Conservation (phyloP, 1,140 invertebrate genomes). For the Heliconius nattereri region DNA sequence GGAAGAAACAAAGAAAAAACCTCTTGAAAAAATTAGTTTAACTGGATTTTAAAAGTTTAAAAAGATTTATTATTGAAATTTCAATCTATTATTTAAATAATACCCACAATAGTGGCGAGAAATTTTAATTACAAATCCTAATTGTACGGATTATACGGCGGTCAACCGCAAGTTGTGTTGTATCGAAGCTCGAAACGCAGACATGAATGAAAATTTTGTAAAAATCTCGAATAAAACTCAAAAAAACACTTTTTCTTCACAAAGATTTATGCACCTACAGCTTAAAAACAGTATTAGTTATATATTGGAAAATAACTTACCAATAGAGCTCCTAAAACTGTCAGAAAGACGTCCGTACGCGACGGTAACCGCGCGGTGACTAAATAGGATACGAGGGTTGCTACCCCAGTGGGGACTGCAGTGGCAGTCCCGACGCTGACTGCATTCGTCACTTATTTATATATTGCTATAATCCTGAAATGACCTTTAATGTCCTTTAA, state of each 20-base stretch:
- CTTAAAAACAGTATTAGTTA: neutral
- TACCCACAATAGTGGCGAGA: neutral
- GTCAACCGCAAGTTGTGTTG: slow-evolving; percentile 5
- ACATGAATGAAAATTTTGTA: neutral
- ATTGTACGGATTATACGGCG: neutral
- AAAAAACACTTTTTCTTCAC: neutral
- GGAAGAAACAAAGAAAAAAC: neutral
- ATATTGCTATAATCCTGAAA: neutral
- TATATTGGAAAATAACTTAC: neutral
- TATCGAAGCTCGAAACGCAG: neutral
- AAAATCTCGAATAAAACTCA: neutral
- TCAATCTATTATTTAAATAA: neutral
- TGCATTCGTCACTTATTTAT: slow-evolving; percentile 6
- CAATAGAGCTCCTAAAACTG: neutral
- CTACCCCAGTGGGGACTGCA: neutral
- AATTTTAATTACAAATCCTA: neutral
- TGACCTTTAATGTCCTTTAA: neutral
- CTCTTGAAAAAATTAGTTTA: neutral
- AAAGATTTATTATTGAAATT: neutral
- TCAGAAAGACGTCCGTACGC: neutral
- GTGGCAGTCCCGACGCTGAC: slow-evolving; percentile 1
- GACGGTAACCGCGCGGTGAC: slow-evolving; percentile 11
- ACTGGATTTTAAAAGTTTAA: neutral
- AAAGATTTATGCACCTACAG: neutral
- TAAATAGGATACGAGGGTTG: slow-evolving; percentile 8